Evolutionary conservation across 2,113 vertebrate genomes (phyloP), one percentile per base, ranked within the genome.

Genomic region (Rynchops niger): DNA sequence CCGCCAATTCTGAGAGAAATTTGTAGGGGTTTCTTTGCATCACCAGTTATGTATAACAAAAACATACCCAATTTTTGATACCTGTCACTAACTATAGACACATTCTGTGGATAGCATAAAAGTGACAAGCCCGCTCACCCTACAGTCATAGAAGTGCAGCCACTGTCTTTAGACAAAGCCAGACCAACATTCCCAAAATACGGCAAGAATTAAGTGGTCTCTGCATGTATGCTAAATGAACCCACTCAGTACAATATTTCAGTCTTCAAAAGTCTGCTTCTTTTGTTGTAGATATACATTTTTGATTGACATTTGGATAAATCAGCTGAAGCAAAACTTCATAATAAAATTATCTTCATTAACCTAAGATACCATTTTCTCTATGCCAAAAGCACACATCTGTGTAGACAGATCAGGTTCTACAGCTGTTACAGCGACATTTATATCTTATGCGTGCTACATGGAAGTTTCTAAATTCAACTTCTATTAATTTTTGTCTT

Each of bases 391-490:
- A 82, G 43, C 52, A 88, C 40, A 82, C 52, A 69, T 42, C 93
- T 91, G 86, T 88, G 72, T 61, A 63, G 88, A 78, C 29, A 82
- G 38, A 22, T 91, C 81, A 76, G 25, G 70, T 91, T 96, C 58
- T 61, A 62, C 79, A 97, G 56, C 49, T 92, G 53, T 42, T 55
- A 59, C 58, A 95, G 32, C 73, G 61, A 91, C 70, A 97, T 87
- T 86, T 95, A 43, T 70, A 88, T 77, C 42, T 86, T 88, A 86
- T 23, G 19, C 56, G 53, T 79, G 32, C 71, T 66, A 88, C n/a
- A 82, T 9, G 34, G 53, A 96, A 92, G 73, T 55, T 70, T 86
- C 59, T 65, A 95, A 90, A 95, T 85, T 91, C 79, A 86, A 69
- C 59, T 93, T 80, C 27, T 34, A 74, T 47, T 27, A 34, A 79